A percentile compares a stretch with the other conserved stretches of the same genome.
Evolutionary conservation across 2,888 invertebrate genomes (phyloP).

Genomic region (Sturmia bella): DNA sequence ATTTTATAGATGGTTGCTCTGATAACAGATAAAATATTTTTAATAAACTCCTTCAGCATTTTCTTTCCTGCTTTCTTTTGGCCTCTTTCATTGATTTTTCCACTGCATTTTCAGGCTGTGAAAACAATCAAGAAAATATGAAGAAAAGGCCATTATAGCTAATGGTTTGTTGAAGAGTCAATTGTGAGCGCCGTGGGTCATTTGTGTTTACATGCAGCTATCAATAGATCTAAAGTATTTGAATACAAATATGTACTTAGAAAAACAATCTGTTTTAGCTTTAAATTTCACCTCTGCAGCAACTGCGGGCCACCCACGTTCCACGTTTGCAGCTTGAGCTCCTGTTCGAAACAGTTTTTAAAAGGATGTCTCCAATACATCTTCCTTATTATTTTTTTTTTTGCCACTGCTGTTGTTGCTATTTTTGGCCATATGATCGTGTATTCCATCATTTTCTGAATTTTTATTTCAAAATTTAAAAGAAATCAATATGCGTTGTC

Average conservation of each 20-base stretch:
- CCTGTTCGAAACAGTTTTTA: constrained; percentile 13
- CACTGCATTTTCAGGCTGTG: constrained; percentile 43
- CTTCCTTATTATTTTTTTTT: constrained; percentile 35
- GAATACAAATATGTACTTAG: constrained; percentile 24
- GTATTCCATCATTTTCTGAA: constrained; percentile 47
- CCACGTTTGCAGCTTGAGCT: background rate
- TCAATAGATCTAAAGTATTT: constrained; percentile 24
- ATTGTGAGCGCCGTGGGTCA: constrained; percentile 52
- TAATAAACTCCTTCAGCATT: constrained; percentile 50
- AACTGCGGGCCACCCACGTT: constrained; percentile 51
- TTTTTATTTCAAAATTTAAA: background rate
- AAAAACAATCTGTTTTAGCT: constrained; percentile 3
- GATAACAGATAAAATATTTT: constrained; percentile 62
- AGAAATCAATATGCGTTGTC: constrained; percentile 12
- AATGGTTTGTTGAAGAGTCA: constrained; percentile 37
- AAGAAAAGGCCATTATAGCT: constrained; percentile 29
- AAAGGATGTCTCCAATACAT: constrained; percentile 35
- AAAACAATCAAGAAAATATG: constrained; percentile 34
- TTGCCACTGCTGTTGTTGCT: background rate
- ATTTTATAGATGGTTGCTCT: constrained; percentile 65
- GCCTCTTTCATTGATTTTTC: constrained; percentile 41
- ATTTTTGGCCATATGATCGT: constrained; percentile 12
- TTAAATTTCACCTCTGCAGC: constrained; percentile 17
- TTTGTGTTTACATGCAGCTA: constrained; percentile 38
- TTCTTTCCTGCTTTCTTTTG: constrained; percentile 14